These are phyloP conservation scores for Drosophila colorata DNA, from an alignment of 2,888 invertebrate species.

Conservation along the genomic window DNA sequence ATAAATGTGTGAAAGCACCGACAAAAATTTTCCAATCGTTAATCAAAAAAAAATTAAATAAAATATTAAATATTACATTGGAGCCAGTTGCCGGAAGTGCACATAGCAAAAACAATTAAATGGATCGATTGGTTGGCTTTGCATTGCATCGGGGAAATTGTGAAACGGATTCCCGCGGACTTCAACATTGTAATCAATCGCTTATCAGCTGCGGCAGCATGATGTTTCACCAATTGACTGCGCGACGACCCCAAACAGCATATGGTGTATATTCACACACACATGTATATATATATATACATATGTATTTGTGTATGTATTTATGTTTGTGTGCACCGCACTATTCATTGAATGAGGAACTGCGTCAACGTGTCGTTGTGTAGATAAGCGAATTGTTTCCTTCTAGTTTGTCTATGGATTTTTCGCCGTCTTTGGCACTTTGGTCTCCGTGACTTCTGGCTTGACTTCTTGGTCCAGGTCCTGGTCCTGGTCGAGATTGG, in stretches of 20 bases:
- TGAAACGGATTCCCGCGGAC: slow-evolving; percentile 16
- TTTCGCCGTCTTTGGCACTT: background rate
- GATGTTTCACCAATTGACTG: slow-evolving; percentile 62
- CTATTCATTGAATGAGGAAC: slow-evolving; percentile 29
- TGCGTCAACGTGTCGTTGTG: slow-evolving; percentile 12
- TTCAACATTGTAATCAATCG: slow-evolving; percentile 51
- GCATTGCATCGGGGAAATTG: slow-evolving; percentile 12
- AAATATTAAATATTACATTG: too few relatives aligned
- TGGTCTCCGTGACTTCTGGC: background rate
- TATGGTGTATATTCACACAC: slow-evolving; percentile 11
- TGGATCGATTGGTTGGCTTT: too few relatives aligned
- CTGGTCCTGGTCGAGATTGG: background rate
- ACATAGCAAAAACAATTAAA: background rate
- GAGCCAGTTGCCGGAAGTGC: slow-evolving; percentile 4
- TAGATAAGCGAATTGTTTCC: slow-evolving; percentile 1
- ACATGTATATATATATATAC: background rate
- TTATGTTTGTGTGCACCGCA: background rate
- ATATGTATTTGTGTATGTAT: background rate
- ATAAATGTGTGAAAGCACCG: too few relatives aligned
- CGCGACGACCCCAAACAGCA: slow-evolving; percentile 47
- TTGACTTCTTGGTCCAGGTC: too few relatives aligned
- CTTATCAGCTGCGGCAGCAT: slow-evolving; percentile 54
- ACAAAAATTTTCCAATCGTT: slow-evolving; percentile 4
- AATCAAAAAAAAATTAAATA: background rate
- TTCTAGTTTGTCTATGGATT: slow-evolving; percentile 5